Evolutionary conservation across 2,113 vertebrate genomes (phyloP), one percentile per base, ranked within the genome.

Genomic region (Heptranchias perlo): DNA sequence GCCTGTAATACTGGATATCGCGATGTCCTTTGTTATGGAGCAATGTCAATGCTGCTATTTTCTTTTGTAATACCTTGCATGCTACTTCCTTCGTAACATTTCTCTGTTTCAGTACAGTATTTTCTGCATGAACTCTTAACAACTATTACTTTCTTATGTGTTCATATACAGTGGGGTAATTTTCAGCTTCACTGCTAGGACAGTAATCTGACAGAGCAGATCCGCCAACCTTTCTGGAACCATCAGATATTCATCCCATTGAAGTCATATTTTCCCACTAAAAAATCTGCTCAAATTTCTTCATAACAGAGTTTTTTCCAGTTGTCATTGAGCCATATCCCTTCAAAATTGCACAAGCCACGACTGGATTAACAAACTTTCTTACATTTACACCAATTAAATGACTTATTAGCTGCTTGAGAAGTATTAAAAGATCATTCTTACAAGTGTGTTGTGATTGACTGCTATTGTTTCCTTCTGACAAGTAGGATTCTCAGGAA

Each of bases 381-480:
- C 28, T 92, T 58, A 92, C 54, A 92, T 28, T 61, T 61, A 54
- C 61, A 18, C 54, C 87, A 92, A 92, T 92, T 92, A 58, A 31
- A 14, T 92, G 87, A 58, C 87, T 92, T 54, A 92, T 58, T 92
- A 31, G 54, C 87, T 92, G 87, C 49, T 16, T 35, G 54, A 61
- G 87, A 61, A 73, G 14, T 31, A 92, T 92, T 92, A 92, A 61
- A n/a, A 92, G 54, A 61, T 92, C 87, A 92, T 61, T 58, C n/a
- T 92, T 92, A 61, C 87, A 92, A 11, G 54, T 89, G 86, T 61
- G 87, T 61, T 92, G 87, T 61, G 31, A 92, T 92, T 61, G 52
- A 92, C 54, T 14, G 35, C 18, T n/a, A 61, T 92, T n/a, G 87
- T n/a, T 92, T 58, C 54, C 61, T n/a, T 61, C 31, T n/a, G 31